These are phyloP conservation scores for Hydraecia micacea DNA, from an alignment of 2,888 invertebrate genomes.

Conservation along the genomic window DNA sequence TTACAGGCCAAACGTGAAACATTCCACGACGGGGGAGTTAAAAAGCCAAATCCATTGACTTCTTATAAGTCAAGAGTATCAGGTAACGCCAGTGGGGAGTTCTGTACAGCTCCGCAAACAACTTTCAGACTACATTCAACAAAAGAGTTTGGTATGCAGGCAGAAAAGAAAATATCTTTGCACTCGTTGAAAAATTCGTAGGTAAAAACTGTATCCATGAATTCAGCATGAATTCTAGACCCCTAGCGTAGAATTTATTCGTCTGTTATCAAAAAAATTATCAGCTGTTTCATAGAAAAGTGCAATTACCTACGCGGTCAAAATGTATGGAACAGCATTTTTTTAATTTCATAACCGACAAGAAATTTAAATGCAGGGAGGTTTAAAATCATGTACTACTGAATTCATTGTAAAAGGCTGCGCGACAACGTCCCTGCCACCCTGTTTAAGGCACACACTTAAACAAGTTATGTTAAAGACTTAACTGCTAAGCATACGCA, in stretches of 20 bases:
- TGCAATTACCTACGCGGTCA: neutral
- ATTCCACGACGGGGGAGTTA: conserved; percentile 55
- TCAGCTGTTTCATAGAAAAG: neutral
- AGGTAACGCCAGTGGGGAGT: conserved; percentile 53
- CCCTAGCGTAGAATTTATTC: neutral
- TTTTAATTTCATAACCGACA: too few species aligned
- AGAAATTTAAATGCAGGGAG: too few species aligned
- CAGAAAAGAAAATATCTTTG: neutral
- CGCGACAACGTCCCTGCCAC: neutral
- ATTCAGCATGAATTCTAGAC: neutral
- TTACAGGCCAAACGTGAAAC: conserved; percentile 49
- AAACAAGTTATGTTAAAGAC: too few species aligned
- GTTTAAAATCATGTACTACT: neutral
- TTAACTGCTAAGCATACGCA: neutral
- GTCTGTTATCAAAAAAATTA: neutral
- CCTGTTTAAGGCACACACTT: neutral
- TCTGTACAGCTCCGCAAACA: conserved; percentile 47
- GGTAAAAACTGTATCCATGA: neutral
- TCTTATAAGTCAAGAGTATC: conserved; percentile 59
- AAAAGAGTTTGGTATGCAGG: neutral
- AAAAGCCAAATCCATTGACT: conserved; percentile 65
- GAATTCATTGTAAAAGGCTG: neutral
- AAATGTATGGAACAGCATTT: neutral
- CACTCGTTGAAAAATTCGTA: neutral
- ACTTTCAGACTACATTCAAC: conserved; percentile 47